Conservation (phyloP, 1,140 invertebrate genomes). For the Drosophila sp. region DNA sequence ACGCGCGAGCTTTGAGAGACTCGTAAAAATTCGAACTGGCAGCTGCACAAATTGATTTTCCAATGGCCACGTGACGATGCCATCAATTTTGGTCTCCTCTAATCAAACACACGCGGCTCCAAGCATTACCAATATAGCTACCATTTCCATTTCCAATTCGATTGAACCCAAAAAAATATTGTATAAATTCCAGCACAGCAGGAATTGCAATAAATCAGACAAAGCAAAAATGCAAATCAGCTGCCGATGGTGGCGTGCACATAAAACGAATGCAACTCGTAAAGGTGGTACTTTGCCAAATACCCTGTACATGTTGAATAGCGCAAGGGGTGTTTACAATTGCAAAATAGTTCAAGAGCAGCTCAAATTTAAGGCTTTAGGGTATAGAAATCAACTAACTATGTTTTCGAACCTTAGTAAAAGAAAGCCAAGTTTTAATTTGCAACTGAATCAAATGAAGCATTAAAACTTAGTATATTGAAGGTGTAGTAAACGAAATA, state of each 20-base stretch:
- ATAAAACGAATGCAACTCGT: constrained; percentile 41
- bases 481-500: no score
- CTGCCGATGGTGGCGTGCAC: constrained; percentile 16
- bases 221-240: constrained; percentile 67
- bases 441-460: no score
- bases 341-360: no score
- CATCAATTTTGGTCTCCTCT: constrained; percentile 37
- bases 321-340: no score
- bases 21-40: constrained; percentile 36
- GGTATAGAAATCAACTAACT: no score
- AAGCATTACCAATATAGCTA: not conserved
- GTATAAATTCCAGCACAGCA: constrained; percentile 50
- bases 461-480: no score
- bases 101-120: constrained; percentile 39
- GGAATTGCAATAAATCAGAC: constrained; percentile 71
- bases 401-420: no score
- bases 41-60: constrained; percentile 43
- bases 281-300: constrained; percentile 20
- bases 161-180: constrained; percentile 38
- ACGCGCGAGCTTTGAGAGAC: not conserved
- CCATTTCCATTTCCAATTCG: constrained; percentile 38
- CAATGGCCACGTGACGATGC: constrained; percentile 32
- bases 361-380: no score
- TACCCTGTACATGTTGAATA: not conserved
- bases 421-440: no score